Conservation (phyloP, 2,113 vertebrate species). For the Phycodurus eques region DNA sequence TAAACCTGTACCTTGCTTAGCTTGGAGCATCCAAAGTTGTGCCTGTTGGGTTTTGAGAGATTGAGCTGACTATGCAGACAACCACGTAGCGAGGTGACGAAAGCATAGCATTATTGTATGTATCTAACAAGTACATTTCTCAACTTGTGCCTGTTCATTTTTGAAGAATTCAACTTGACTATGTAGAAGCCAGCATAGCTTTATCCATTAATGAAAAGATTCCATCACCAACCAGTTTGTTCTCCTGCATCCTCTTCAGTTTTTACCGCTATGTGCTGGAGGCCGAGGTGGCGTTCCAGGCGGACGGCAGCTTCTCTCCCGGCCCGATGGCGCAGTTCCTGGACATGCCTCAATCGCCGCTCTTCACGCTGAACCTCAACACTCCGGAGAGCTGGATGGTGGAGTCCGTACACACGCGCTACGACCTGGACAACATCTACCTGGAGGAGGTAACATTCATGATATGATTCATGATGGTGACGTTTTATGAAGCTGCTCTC, state of each 20-base stretch:
- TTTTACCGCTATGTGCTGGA: conserved; percentile 95
- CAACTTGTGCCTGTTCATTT: not conserved
- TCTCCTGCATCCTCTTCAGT: conserved; percentile 61
- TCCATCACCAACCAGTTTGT: not conserved
- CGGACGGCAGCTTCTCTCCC: conserved; percentile 80
- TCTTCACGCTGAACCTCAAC: conserved; percentile 94
- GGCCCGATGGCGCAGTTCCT: conserved; percentile 92
- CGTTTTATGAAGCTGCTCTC: not conserved
- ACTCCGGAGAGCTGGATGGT: conserved; percentile 99
- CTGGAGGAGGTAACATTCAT: conserved; percentile 82
- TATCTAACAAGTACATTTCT: no score
- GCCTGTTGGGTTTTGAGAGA: no score
- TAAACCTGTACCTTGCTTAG: no score
- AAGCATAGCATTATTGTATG: no score
- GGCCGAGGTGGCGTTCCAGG: conserved; percentile 84
- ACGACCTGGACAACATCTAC: conserved; percentile 98
- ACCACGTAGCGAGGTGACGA: no score
- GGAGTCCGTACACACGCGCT: conserved; percentile 89
- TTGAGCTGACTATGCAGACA: no score
- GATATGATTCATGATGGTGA: not conserved
- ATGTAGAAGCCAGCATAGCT: no score
- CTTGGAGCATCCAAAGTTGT: no score
- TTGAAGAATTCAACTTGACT: not conserved
- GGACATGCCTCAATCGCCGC: conserved; percentile 94
- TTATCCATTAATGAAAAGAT: not conserved